Percentiles rank a stretch among this genome's conserved stretches.
Evolutionary conservation across 2,113 vertebrate genomes (phyloP).

Genomic region (Myotis yumanensis): DNA sequence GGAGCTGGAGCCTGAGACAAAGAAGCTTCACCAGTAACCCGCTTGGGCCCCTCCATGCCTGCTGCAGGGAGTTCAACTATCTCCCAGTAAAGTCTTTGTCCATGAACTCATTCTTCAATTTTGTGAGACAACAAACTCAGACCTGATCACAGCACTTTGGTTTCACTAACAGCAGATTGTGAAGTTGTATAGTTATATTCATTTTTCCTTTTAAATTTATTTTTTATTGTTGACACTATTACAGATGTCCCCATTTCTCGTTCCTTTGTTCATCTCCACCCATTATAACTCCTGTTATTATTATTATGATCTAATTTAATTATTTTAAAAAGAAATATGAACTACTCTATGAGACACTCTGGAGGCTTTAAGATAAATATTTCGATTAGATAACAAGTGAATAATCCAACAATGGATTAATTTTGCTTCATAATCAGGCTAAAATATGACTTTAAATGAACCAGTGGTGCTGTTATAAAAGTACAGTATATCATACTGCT

Average conservation of each 20-base stretch:
- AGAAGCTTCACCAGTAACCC: too few relatives aligned
- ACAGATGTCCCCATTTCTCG: background rate
- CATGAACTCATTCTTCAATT: too few relatives aligned
- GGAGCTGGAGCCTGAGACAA: too few relatives aligned
- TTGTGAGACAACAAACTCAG: too few relatives aligned
- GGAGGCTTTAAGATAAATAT: slow-evolving; percentile 49
- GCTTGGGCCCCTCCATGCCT: too few relatives aligned
- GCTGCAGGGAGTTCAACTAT: too few relatives aligned
- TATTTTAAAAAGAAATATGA: slow-evolving; percentile 43
- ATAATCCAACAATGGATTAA: slow-evolving; percentile 22
- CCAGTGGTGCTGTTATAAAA: background rate
- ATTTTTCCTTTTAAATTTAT: background rate
- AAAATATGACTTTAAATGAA: slow-evolving; percentile 40
- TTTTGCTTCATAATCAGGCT: background rate
- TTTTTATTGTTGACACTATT: background rate
- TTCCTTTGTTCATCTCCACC: background rate
- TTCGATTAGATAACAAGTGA: slow-evolving; percentile 36
- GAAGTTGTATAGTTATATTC: background rate
- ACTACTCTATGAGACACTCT: background rate
- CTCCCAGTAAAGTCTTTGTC: too few relatives aligned
- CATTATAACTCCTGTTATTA: slow-evolving; percentile 24
- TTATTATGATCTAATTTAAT: slow-evolving; percentile 28
- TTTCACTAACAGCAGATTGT: background rate
- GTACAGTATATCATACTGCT: background rate
- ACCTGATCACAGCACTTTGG: too few relatives aligned